Percentiles rank a stretch among this genome's conserved stretches.
phyloP scores from a whole-genome alignment of 2,113 vertebrate species.

The Arvicanthis niloticus region DNA sequence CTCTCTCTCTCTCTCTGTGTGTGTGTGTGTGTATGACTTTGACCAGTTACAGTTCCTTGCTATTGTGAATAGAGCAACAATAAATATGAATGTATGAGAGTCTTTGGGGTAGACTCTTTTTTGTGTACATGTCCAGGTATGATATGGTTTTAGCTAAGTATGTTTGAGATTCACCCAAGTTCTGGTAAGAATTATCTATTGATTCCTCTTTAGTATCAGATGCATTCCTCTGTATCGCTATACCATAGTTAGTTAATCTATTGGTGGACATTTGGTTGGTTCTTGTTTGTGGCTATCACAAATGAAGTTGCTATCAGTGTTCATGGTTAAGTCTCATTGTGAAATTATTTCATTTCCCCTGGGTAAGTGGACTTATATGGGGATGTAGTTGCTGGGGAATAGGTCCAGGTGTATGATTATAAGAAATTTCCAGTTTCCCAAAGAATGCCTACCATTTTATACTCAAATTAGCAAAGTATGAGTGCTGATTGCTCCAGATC shows the following conservation, averaged over 20 bases:
- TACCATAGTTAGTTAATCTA: conserved; percentile 1
- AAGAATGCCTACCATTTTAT: conserved; percentile 42
- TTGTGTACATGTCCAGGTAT: no score
- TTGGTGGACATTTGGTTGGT: not conserved
- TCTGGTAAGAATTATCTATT: not conserved
- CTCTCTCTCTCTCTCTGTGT: no score
- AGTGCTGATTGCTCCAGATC: not conserved
- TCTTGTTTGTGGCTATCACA: conserved; percentile 26
- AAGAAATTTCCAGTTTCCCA: conserved; percentile 32
- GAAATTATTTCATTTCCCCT: conserved; percentile 14
- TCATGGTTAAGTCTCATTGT: not conserved
- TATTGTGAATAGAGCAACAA: not conserved
- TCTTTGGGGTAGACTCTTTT: not conserved
- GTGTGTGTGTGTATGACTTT: not conserved
- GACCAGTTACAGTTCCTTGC: not conserved
- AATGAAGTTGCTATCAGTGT: conserved; percentile 12
- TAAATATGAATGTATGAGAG: not conserved
- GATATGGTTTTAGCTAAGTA: not conserved
- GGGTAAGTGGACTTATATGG: not conserved
- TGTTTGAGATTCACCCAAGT: not conserved
- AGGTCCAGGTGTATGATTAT: not conserved
- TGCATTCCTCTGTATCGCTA: not conserved
- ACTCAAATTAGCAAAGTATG: not conserved
- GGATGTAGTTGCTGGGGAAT: not conserved
- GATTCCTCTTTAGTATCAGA: not conserved